These are phyloP conservation scores for Neria commutata DNA, from an alignment of 2,888 invertebrate genomes.

Conservation along the genomic window DNA sequence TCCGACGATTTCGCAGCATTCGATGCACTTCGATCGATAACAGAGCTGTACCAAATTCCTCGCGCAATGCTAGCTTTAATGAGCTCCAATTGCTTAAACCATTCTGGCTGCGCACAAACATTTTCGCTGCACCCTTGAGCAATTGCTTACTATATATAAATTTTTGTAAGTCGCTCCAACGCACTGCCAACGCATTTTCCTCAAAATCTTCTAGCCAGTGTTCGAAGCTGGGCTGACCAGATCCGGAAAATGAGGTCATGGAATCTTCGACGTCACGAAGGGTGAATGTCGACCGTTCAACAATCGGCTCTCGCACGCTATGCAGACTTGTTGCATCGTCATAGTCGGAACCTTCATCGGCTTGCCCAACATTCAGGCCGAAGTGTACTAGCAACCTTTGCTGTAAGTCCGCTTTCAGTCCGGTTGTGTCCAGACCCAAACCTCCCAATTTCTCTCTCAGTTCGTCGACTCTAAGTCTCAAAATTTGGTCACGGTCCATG, in stretches of 20 bases:
- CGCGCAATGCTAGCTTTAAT: neutral
- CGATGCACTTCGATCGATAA: neutral
- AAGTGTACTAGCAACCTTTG: neutral
- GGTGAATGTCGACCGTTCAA: constrained; percentile 6
- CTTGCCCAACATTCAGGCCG: neutral
- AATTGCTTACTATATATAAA: constrained; percentile 5
- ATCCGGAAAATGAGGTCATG: neutral
- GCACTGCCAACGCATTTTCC: neutral
- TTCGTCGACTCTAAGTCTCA: neutral
- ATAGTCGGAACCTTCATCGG: neutral
- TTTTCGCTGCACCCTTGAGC: neutral
- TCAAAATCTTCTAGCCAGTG: constrained; percentile 7
- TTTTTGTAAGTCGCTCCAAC: constrained; percentile 8
- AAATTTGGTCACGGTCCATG: constrained; percentile 1
- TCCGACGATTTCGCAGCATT: neutral
- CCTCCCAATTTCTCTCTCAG: no score
- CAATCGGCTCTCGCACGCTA: neutral
- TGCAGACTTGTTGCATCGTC: neutral
- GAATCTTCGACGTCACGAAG: constrained; percentile 14
- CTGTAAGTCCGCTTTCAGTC: neutral
- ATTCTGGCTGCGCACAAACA: neutral
- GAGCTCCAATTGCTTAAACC: neutral
- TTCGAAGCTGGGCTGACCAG: constrained; percentile 1
- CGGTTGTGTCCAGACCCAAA: neutral
- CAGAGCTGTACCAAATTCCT: neutral